Evolutionary conservation across 2,888 invertebrate genomes (phyloP).

Genomic region (Synergus japonicus): DNA sequence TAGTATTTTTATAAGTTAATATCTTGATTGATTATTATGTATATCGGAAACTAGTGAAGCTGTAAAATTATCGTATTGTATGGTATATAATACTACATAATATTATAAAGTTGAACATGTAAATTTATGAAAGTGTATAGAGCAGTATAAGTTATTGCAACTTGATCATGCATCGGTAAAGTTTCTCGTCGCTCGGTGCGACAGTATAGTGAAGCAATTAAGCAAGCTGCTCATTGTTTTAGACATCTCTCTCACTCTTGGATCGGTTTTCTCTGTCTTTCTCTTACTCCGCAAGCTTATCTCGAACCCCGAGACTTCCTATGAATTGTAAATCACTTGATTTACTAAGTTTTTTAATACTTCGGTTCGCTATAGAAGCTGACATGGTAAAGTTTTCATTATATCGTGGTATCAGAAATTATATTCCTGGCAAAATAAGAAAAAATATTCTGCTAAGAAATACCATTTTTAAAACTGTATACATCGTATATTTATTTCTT

Average conservation of each 20-base stretch:
- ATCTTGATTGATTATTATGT: no score
- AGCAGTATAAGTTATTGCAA: neutral
- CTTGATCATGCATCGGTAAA: conserved; percentile 6
- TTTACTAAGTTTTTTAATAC: conserved; percentile 61
- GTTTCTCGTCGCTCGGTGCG: neutral
- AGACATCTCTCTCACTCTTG: neutral
- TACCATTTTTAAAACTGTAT: neutral
- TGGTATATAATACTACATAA: no score
- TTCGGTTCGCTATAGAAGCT: conserved; percentile 46
- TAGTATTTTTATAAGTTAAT: no score
- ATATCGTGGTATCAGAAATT: conserved; percentile 25
- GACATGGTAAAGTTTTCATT: conserved; percentile 47
- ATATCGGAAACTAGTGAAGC: no score
- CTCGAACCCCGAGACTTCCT: conserved; percentile 46
- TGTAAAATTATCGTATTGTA: no score
- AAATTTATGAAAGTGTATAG: neutral
- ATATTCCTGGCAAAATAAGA: no score
- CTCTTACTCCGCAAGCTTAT: neutral
- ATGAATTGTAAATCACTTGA: conserved; percentile 62
- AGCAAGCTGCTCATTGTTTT: conserved; percentile 13
- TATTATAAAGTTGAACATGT: neutral
- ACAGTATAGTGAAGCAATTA: neutral
- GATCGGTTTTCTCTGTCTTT: neutral
- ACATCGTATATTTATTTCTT: neutral
- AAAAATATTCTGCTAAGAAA: neutral